Base-by-base conservation (phyloP, 2,888 invertebrate species). In the Melieria omissa region DNA sequence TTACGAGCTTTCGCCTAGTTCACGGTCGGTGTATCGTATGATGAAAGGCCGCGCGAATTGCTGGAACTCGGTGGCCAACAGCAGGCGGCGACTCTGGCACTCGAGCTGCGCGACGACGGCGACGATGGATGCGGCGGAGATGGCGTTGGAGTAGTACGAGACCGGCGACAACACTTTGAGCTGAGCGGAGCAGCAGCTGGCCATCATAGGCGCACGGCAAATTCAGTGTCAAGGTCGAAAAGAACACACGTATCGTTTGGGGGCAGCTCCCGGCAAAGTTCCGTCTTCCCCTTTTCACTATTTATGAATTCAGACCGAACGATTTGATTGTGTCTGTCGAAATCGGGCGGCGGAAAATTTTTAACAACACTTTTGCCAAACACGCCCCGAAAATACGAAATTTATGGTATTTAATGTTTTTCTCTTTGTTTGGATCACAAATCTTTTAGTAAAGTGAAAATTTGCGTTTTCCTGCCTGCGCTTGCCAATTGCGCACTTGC, bases 1-100 rank as follows among this genome's bases (percentile, higher is more conserved):
- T 73, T 75, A 71, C n/a, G 71, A 73, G 10, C 57, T 57, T 69
- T 78, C 71, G 78, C 69, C 78, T 82, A 83, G 82, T 79, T 83
- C 82, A 83, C 83, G 83, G 79, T 83, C 82, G 55, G 78, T 79
- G 78, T 78, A 82, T 77, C 78, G 80, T 83, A 87, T 84, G 76
- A 85, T 84, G 66, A 82, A 84, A 73, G 85, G 85, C 71, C 81
- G 85, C 66, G 84, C 79, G 80, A 79, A 84, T 60, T 78, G 77
- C 72, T 78, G 78, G 47, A 73, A 75, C 46, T 70, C 74, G 65
- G 71, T 63, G 44, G 74, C 72, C 73, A 75, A 73, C 67, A 77
- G 72, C 6, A 74, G 52, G 42, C 69, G 64, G n/a, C 41, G 69
- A 52, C 61, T 68, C 62, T 65, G 65, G 70, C 73, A 75, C 72